phyloP scores from a whole-genome alignment of 2,797 vertebrate genomes.

The Setipinna tenuifilis region DNA sequence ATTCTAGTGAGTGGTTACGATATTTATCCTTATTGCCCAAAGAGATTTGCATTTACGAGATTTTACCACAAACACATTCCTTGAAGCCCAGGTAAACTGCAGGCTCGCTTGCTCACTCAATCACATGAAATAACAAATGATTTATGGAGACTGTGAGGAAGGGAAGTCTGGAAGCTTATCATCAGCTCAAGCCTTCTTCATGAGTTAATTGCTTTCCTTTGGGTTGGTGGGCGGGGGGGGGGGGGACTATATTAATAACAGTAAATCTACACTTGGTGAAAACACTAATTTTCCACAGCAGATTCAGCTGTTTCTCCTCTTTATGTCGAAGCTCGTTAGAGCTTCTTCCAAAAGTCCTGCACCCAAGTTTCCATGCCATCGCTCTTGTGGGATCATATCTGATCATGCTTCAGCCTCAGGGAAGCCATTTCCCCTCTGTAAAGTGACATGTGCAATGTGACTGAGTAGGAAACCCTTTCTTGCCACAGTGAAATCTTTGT shows the following conservation, averaged over 20 bases:
- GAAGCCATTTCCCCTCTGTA: background rate
- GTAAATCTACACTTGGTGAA: constrained; percentile 51
- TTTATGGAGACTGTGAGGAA: constrained; percentile 72
- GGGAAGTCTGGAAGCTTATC: constrained; percentile 65
- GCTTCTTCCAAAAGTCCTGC: background rate
- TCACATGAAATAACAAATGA: constrained; percentile 72
- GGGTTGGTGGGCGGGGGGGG: constrained; percentile 54
- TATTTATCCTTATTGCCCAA: constrained; percentile 80
- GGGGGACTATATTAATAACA: constrained; percentile 51
- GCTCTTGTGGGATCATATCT: constrained; percentile 4
- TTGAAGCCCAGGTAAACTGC: constrained; percentile 69
- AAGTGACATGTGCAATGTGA: constrained; percentile 2
- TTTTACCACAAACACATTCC: constrained; percentile 77
- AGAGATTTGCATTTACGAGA: constrained; percentile 80
- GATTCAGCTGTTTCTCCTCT: background rate
- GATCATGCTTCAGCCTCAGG: background rate
- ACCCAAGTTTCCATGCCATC: background rate
- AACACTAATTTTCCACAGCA: constrained; percentile 47
- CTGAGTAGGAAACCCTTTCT: background rate
- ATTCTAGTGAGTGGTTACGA: constrained; percentile 79
- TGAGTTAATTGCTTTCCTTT: constrained; percentile 67
- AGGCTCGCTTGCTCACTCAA: constrained; percentile 64
- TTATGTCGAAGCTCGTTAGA: background rate
- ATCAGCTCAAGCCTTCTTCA: constrained; percentile 66
- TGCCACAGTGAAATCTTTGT: constrained; percentile 37